Evolutionary conservation across 1,140 invertebrate genomes (phyloP).

Genomic region (Solenopsis invicta): DNA sequence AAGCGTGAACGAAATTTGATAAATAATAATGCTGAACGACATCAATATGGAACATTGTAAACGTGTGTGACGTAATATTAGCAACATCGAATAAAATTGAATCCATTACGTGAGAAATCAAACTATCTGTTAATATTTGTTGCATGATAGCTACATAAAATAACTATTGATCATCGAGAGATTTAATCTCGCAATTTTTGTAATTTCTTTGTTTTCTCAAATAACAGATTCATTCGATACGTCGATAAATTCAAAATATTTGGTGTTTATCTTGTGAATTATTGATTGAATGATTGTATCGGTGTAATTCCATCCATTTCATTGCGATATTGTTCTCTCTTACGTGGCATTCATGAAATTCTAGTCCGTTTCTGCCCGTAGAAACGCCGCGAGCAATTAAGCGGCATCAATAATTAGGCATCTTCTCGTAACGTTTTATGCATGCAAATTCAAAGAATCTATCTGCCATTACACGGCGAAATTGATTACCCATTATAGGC

Average conservation of each 20-base stretch:
- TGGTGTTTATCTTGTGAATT: conserved; percentile 58
- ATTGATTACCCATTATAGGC: background rate
- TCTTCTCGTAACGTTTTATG: conserved; percentile 64
- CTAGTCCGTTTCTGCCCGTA: conserved; percentile 32
- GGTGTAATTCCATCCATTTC: conserved; percentile 64
- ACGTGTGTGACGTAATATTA: background rate
- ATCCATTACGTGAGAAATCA: conserved; percentile 28
- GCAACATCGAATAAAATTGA: background rate
- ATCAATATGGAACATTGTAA: conserved; percentile 3
- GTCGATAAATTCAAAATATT: conserved; percentile 24
- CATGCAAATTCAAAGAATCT: conserved; percentile 68
- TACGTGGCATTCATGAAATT: conserved; percentile 56
- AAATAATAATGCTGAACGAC: background rate
- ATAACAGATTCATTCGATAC: conserved; percentile 29
- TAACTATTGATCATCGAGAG: background rate
- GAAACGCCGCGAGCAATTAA: conserved; percentile 69
- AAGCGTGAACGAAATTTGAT: background rate
- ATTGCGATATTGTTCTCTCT: conserved; percentile 55
- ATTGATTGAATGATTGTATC: conserved; percentile 58
- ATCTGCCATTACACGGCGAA: conserved; percentile 34
- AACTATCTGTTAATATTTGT: background rate
- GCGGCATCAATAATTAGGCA: conserved; percentile 67
- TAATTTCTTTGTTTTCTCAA: conserved; percentile 24
- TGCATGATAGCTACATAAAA: background rate
- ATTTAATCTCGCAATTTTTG: conserved; percentile 3